Evolutionary conservation across 2,888 invertebrate genomes (phyloP).

Genomic region (Meteorus colon): DNA sequence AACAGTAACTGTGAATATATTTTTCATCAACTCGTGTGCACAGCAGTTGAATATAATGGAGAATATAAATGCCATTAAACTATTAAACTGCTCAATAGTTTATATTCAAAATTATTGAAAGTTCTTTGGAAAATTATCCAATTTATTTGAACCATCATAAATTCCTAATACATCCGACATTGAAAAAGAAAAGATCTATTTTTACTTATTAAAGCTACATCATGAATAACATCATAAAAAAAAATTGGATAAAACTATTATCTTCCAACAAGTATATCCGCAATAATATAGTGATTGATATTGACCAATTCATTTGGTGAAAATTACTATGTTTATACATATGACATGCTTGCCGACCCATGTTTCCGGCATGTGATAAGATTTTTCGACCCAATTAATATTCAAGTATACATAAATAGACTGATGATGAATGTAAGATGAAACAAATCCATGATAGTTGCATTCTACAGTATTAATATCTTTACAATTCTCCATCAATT

Average conservation of each 20-base stretch:
- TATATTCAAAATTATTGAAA: too few relatives aligned
- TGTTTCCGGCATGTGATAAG: conserved; percentile 6
- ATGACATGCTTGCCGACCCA: neutral
- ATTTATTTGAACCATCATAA: too few relatives aligned
- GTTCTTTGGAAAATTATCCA: too few relatives aligned
- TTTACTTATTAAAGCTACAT: too few relatives aligned
- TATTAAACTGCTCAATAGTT: too few relatives aligned
- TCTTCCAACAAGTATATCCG: too few relatives aligned
- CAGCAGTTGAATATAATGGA: neutral
- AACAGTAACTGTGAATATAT: conserved; percentile 34
- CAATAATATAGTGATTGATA: neutral
- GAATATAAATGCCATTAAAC: neutral
- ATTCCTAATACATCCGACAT: too few relatives aligned
- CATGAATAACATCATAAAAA: too few relatives aligned
- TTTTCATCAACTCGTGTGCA: conserved; percentile 23
- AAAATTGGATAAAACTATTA: neutral
- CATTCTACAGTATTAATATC: neutral
- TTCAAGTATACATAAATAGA: neutral
- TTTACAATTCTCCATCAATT: neutral
- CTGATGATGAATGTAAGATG: neutral
- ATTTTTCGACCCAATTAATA: neutral
- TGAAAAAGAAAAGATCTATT: too few relatives aligned
- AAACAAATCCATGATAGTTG: neutral
- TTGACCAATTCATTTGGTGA: neutral
- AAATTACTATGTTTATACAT: neutral